Evolutionary conservation across 2,797 vertebrate species (phyloP).

Genomic region (Platyrinchus mystaceus): DNA sequence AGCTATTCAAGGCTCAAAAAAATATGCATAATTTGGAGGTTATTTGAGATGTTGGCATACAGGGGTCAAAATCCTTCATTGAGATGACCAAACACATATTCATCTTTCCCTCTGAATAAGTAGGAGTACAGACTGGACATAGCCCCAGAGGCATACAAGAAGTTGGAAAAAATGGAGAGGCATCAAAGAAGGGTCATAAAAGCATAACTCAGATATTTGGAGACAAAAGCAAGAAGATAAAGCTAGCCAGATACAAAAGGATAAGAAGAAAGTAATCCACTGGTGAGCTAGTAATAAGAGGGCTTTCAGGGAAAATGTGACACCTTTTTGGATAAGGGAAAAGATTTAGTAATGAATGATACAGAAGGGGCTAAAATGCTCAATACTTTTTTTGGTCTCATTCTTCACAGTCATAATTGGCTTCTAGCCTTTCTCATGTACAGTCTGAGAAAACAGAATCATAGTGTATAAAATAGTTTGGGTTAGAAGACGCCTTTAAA

Average conservation of each 20-base stretch:
- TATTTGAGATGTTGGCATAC: background rate
- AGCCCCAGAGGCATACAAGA: background rate
- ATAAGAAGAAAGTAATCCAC: background rate
- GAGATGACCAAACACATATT: background rate
- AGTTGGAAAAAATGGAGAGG: background rate
- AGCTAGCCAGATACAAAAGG: background rate
- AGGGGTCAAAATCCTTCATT: background rate
- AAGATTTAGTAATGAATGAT: background rate
- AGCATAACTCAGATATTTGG: background rate
- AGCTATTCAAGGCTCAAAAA: background rate
- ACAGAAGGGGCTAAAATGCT: background rate
- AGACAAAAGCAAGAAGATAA: background rate
- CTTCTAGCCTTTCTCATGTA: background rate
- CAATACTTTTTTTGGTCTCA: background rate
- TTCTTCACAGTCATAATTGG: background rate
- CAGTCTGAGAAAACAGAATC: background rate
- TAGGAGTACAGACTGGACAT: background rate
- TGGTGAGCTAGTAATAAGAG: background rate
- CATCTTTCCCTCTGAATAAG: background rate
- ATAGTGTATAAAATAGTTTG: background rate
- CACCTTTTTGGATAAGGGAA: background rate
- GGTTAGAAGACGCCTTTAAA: background rate
- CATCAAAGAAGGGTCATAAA: background rate
- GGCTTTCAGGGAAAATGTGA: background rate
- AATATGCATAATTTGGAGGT: background rate